Conservation (phyloP, 2,113 vertebrate species). For the Myrmophylax atrothorax region DNA sequence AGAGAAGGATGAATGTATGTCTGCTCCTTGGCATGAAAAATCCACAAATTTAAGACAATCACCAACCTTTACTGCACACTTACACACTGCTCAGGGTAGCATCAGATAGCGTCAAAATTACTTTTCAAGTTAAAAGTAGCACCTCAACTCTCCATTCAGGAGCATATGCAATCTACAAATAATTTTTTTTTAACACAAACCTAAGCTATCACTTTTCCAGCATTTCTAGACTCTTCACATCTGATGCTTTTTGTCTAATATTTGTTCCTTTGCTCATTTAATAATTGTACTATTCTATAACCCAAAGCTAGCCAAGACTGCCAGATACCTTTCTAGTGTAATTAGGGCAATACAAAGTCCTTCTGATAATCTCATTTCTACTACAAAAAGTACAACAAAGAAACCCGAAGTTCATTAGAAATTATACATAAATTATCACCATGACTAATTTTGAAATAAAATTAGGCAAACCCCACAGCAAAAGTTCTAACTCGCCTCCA, state of each 20-base stretch:
- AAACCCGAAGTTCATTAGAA: background rate
- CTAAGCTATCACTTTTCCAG: background rate
- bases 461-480: background rate
- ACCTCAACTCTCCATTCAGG: background rate
- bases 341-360: background rate
- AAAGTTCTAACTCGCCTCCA: background rate
- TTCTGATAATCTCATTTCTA: background rate
- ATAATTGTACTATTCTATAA: background rate
- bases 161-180: background rate
- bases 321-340: background rate
- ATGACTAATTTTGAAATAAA: background rate
- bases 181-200: background rate
- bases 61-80: background rate
- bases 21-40: background rate
- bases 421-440: background rate
- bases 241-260: background rate
- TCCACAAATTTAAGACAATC: background rate
- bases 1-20: background rate
- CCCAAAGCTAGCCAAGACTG: background rate
- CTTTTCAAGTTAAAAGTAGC: background rate
- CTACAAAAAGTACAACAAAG: background rate
- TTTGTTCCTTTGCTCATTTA: background rate
- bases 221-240: background rate
- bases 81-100: background rate
- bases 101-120: background rate